These are phyloP conservation scores for Suillia variegata DNA, from an alignment of 2,888 invertebrate species.

Conservation along the genomic window DNA sequence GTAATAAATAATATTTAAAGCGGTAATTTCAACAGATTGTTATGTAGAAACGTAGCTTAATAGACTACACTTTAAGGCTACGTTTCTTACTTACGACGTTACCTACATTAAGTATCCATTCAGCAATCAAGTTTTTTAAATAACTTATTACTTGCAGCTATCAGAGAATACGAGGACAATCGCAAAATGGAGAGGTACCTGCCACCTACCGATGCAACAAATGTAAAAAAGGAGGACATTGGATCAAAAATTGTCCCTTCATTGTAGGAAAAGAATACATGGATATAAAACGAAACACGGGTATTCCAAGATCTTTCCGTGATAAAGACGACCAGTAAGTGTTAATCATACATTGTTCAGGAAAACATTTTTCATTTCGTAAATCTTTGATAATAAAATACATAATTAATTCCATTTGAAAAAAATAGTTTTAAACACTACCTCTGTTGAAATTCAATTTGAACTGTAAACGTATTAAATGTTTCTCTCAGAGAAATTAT, in stretches of 20 bases:
- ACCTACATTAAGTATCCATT: no score
- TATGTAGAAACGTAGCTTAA: no score
- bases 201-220: slow-evolving; percentile 92
- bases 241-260: slow-evolving; percentile 94
- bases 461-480: no score
- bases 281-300: slow-evolving; percentile 92
- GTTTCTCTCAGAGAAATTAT: no score
- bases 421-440: no score
- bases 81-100: no score
- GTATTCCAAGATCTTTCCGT: slow-evolving; percentile 94
- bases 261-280: slow-evolving; percentile 64
- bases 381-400: background rate
- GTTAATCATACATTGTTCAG: slow-evolving; percentile 9
- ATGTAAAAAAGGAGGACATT: slow-evolving; percentile 94
- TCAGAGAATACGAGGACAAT: slow-evolving; percentile 84
- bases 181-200: slow-evolving; percentile 88
- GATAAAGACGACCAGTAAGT: slow-evolving; percentile 79
- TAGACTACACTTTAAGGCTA: no score
- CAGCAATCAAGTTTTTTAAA: no score
- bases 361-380: background rate
- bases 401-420: no score
- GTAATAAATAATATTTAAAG: no score
- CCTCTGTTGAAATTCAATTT: no score
- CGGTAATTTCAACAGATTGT: no score
- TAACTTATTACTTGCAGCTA: slow-evolving; percentile 69